These are phyloP conservation scores for Illadopsis cleaveri DNA, from an alignment of 2,113 vertebrate genomes.

Conservation along the genomic window DNA sequence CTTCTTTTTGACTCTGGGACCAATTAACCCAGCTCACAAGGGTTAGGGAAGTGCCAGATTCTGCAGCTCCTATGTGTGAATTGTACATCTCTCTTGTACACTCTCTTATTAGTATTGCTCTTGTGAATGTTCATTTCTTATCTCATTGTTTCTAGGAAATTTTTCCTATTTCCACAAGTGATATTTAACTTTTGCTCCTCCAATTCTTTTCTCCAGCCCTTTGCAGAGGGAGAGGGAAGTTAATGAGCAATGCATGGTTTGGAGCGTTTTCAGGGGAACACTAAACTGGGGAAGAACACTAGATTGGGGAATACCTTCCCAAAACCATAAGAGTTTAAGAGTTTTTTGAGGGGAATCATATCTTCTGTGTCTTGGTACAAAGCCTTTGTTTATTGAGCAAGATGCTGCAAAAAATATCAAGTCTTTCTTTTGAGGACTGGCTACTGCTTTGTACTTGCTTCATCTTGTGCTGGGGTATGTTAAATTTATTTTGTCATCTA, in stretches of 20 bases:
- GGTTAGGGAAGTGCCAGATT: neutral
- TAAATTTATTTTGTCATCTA: neutral
- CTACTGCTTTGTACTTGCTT: neutral
- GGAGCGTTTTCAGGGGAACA: neutral
- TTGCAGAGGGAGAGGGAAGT: neutral
- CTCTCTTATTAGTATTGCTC: neutral
- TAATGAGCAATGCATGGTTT: rapidly evolving
- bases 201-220: neutral
- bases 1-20: neutral
- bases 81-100: neutral
- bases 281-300: neutral
- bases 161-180: neutral
- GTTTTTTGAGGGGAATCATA: neutral
- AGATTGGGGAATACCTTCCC: neutral
- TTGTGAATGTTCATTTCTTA: neutral
- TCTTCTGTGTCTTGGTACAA: neutral
- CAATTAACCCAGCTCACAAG: neutral
- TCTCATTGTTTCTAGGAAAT: neutral
- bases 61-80: neutral
- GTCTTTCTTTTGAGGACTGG: neutral
- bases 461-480: neutral
- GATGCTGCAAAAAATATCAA: neutral
- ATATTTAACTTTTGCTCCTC: neutral
- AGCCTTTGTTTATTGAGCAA: neutral
- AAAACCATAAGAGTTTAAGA: neutral